A percentile compares a stretch with the other conserved stretches of the same genome.
Evolutionary conservation across 2,113 vertebrate species (phyloP).

Genomic region (Bufo gargarizans): DNA sequence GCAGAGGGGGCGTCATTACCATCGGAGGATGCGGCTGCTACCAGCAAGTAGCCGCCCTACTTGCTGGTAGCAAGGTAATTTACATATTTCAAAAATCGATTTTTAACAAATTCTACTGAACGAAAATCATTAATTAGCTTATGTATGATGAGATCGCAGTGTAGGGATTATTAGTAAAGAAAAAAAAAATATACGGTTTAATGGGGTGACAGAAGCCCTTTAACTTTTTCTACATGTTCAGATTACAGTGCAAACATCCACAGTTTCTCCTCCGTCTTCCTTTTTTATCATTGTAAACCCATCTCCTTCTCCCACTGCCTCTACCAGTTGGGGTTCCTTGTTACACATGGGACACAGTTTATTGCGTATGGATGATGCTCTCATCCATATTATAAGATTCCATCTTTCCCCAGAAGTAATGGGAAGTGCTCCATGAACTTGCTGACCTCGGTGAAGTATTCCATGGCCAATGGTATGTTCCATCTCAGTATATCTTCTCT

Average conservation of each 20-base stretch:
- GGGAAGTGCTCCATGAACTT: slow-evolving; percentile 89
- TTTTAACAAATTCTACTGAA: too few species aligned
- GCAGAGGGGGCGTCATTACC: too few species aligned
- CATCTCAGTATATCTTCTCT: slow-evolving; percentile 79
- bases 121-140: too few species aligned
- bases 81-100: too few species aligned
- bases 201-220: too few species aligned
- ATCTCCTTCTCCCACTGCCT: slow-evolving; percentile 82
- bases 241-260: slow-evolving; percentile 67
- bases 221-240: slow-evolving; percentile 58
- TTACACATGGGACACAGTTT: slow-evolving; percentile 91
- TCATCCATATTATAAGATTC: slow-evolving; percentile 95
- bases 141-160: too few species aligned
- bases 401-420: slow-evolving; percentile 86
- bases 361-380: slow-evolving; percentile 84
- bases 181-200: too few species aligned
- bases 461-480: slow-evolving; percentile 78
- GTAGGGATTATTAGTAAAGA: too few species aligned
- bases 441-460: slow-evolving; percentile 89
- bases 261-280: rapidly evolving
- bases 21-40: too few species aligned
- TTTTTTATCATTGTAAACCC: slow-evolving; percentile 79
- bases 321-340: slow-evolving; percentile 75
- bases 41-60: too few species aligned
- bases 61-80: too few species aligned